Base-by-base conservation (phyloP, 2,888 invertebrate species). In the Hoplodrina blanda region DNA sequence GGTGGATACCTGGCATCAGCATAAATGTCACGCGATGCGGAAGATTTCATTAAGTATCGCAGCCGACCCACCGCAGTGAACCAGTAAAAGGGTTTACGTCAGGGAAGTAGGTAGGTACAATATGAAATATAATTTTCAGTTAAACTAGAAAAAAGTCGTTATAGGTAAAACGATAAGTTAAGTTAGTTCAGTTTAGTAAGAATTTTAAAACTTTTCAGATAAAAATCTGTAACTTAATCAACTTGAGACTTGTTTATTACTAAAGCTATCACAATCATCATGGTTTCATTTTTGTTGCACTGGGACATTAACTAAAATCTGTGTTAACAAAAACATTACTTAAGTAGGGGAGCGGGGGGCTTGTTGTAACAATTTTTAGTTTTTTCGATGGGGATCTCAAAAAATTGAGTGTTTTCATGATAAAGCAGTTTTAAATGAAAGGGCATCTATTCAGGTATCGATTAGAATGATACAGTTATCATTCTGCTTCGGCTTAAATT, bases 1-100 rank as follows among this genome's bases (percentile, higher is more conserved):
- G 87, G 78, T 84, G 73, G 88, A 86, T 89, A 91, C 90, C 90
- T 88, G 88, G 88, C 92, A 94, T 94, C 93, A 94, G 91, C 92
- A 91, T 95, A 91, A 95, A 95, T 94, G 95, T 94, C 95, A 94
- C 92, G 88, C 84, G 85, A 82, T 84, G 87, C 82, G 87, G 91
- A 94, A 91, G 89, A 92, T 95, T 95, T 95, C 95, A 95, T 95
- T 95, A 46, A 46, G 46, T 46, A 95, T 91, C 87, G 80, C 79
- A 68, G 70, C 76, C 86, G 93, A 93, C 94, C 94, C 91, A 93
- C 94, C 94, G 88, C 92, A 79, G 85, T 79, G 87, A 86, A 87
- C 81, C 53, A 50, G 71, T 61, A 63, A 61, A 80, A 76, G 71
- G 65, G 66, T 66, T 66, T 63, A 63, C 62, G 60, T 66, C 55